Evolutionary conservation across 2,113 vertebrate genomes (phyloP), one percentile per base, ranked within the genome.

Genomic region (Bufo bufo): DNA sequence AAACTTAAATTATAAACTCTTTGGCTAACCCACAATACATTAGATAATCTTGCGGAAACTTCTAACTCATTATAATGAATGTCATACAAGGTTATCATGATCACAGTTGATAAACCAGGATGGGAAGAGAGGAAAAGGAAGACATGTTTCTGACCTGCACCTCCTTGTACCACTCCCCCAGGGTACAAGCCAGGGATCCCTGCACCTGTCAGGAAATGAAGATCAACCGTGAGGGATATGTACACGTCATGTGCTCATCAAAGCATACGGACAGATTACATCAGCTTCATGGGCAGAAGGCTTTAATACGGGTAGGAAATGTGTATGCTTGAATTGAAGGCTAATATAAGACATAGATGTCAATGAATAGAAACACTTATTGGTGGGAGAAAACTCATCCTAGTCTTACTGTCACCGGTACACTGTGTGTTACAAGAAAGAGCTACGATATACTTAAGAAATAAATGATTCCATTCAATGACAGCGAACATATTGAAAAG

Each of bases 131-230:
- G 82, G 82, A 84, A 84, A 84, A 66, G 82, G 65, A 84, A 84
- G n/a, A 61, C 19, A 49, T 1, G 84, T 17, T 47, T 79, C 75
- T 86, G 75, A 86, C 85, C 84, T 85, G 69, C 58, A 20, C 33
- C 82, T 52, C 81, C 81, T 83, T 69, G 85, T 47, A 86, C 85
- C 52, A 75, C 69, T 66, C 74, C 85, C 5, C 85, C 85, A 13
- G 85, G 85, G 75, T 79, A 86, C 75, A 78, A 78, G 75, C 85
- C 85, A 78, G 85, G 74, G 61, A 78, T 84, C 82, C 82, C 85
- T 86, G 74, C 75, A 78, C 85, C 85, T 86, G 85, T 54, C 82
- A 84, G 82, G 82, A 84, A 65, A 65, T 33, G 16, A 71, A 33
- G 49, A 50, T 23, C 63, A 69, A 4, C 19, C 82, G 71, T 84